phyloP scores from a whole-genome alignment of 2,797 vertebrate genomes.

The Ibycter americanus region DNA sequence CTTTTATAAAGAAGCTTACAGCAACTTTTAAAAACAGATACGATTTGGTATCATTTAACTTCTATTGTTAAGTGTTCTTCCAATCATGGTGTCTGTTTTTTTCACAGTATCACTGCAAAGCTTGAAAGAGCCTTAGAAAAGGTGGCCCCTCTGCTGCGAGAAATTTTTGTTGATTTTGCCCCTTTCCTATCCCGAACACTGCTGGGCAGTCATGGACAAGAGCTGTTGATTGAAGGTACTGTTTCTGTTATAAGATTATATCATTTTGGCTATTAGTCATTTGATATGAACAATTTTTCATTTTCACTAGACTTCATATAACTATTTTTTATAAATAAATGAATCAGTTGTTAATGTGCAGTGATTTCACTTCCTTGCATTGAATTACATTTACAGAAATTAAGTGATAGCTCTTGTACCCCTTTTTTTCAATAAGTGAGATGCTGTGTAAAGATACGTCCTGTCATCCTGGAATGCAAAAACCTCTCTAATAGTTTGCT shows the following conservation, averaged over 20 bases:
- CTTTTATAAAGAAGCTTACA: background rate
- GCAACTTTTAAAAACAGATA: background rate
- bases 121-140: slow-evolving; percentile 98
- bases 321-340: background rate
- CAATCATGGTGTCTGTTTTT: slow-evolving; percentile 34
- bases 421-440: background rate
- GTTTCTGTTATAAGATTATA: background rate
- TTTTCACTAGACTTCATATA: background rate
- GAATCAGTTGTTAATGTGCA: background rate
- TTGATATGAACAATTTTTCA: background rate
- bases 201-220: slow-evolving; percentile 98
- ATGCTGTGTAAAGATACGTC: background rate
- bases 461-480: background rate
- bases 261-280: background rate
- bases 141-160: slow-evolving; percentile 94
- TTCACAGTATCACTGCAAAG: slow-evolving; percentile 95
- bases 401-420: background rate
- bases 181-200: slow-evolving; percentile 96
- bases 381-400: background rate
- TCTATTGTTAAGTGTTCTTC: slow-evolving; percentile 51
- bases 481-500: background rate
- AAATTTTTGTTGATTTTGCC: slow-evolving; percentile 99
- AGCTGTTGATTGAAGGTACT: slow-evolving; percentile 98
- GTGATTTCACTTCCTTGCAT: background rate
- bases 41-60: background rate